Evolutionary conservation across 1,140 invertebrate genomes (phyloP), one percentile per base, ranked within the genome.

Genomic region (Drosophila murphyi): DNA sequence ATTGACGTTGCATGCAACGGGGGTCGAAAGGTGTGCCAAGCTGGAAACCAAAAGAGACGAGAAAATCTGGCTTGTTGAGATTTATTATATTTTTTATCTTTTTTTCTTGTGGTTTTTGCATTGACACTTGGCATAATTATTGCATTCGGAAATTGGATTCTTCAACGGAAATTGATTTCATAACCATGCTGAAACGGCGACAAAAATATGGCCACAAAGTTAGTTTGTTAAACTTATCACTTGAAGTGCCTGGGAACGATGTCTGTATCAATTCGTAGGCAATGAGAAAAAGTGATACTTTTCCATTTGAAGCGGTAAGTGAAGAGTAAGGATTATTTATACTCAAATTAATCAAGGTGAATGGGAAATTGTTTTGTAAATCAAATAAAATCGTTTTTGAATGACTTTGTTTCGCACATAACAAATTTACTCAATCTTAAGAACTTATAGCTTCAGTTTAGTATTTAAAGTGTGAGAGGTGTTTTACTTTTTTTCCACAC

Each of bases 111-210:
- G 39, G 39, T n/a, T n/a, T 56, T 71, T 72, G 51, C 76, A 74
- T 75, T 89, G 85, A 89, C 85, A 89, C 80, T 90, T 81, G 85
- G 74, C 81, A 89, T 91, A 91, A 89, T 91, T 91, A 91, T 91
- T 91, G 81, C 89, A 86, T 91, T 90, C 83, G 89, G 89, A 91
- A 91, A 91, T 91, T 91, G 85, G 88, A 83, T 82, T 75, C 70
- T 80, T 41, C 45, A 72, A 61, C 65, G 89, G 89, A 91, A 91
- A 91, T 91, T 91, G 89, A 86, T 89, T 91, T 89, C 76, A 81
- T 81, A 85, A 85, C 80, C 78, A 52, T 76, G 64, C 47, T 45
- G 51, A 68, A 54, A 45, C 7, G 52, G 37, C 52, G 43, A 57
- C 51, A 28, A 43, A 12, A 60, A 60, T 35, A 54, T 57, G n/a